Percentiles rank a stretch among this genome's conserved stretches.
Evolutionary conservation across 2,113 vertebrate species (phyloP).

Genomic region (Dascyllus trimaculatus): DNA sequence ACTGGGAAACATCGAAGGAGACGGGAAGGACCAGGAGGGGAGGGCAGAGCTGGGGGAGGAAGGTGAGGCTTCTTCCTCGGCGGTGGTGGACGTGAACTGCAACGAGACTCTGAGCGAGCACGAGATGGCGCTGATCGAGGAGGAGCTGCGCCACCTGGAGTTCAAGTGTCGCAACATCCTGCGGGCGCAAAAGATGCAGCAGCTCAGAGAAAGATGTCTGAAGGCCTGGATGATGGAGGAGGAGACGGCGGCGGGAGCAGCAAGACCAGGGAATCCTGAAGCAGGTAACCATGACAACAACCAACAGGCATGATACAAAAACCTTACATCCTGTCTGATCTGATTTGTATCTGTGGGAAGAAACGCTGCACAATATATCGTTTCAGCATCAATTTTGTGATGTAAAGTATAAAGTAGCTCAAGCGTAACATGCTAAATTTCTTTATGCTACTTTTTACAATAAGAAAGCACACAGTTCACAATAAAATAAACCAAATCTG

Average conservation of each 20-base stretch:
- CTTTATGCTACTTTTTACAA: too few species aligned
- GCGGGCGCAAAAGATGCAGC: slow-evolving; percentile 91
- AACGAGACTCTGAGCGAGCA: slow-evolving; percentile 83
- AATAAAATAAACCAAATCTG: too few species aligned
- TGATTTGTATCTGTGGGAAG: too few species aligned
- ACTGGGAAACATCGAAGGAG: slow-evolving; percentile 46
- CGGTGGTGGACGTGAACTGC: slow-evolving; percentile 81
- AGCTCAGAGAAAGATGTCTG: slow-evolving; percentile 89
- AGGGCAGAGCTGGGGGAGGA: neutral
- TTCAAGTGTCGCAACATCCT: slow-evolving; percentile 92
- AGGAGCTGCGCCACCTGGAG: slow-evolving; percentile 91
- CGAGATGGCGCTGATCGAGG: slow-evolving; percentile 89
- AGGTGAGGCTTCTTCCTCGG: neutral
- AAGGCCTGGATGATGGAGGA: slow-evolving; percentile 91
- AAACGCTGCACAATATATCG: too few species aligned
- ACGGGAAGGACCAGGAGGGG: neutral
- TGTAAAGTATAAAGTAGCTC: too few species aligned
- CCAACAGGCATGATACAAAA: too few species aligned
- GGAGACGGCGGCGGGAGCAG: slow-evolving; percentile 65
- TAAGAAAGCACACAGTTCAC: too few species aligned
- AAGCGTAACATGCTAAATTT: too few species aligned
- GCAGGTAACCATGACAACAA: slow-evolving; percentile 49
- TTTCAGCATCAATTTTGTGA: too few species aligned
- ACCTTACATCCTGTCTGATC: too few species aligned
- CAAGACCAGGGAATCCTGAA: too few species aligned